Evolutionary conservation across 1,140 invertebrate species (phyloP).

Genomic region (Coenobita brevimanus): DNA sequence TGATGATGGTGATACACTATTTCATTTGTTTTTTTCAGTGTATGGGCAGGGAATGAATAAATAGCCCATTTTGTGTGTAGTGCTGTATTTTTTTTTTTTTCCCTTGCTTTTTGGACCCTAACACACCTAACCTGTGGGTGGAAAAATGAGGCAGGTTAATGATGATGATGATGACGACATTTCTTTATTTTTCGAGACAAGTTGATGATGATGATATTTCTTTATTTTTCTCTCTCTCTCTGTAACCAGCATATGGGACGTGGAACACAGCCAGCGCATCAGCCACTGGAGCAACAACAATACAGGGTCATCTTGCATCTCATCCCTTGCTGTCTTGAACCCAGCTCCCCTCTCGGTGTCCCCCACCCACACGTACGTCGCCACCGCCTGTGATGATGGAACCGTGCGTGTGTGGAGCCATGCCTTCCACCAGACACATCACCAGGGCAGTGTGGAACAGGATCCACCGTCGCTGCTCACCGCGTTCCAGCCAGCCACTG

Average conservation of each 20-base stretch:
- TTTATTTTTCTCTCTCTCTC: constrained; percentile 30
- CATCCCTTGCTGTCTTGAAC: constrained; percentile 92
- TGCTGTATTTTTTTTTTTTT: not conserved
- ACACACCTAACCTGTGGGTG: not conserved
- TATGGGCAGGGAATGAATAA: not conserved
- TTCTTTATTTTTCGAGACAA: no score
- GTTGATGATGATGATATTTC: no score
- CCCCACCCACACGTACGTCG: constrained; percentile 78
- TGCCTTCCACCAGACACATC: constrained; percentile 57
- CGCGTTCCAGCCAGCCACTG: constrained; percentile 87
- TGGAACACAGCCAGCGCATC: constrained; percentile 74
- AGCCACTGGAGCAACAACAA: constrained; percentile 73
- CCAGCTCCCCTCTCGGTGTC: constrained; percentile 80
- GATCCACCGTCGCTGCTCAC: constrained; percentile 78
- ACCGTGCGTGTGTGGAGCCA: constrained; percentile 82
- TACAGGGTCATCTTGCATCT: constrained; percentile 78
- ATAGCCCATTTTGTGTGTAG: not conserved
- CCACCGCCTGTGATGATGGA: constrained; percentile 83
- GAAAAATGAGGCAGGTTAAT: no score
- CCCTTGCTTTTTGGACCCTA: not conserved
- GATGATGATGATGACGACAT: no score
- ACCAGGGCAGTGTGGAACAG: not conserved
- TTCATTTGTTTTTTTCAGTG: not conserved
- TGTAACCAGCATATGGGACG: constrained; percentile 75
- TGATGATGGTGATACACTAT: no score